A percentile compares a stretch with the other conserved stretches of the same genome.
phyloP scores from a whole-genome alignment of 2,888 invertebrate species.

The Aquatica leii region DNA sequence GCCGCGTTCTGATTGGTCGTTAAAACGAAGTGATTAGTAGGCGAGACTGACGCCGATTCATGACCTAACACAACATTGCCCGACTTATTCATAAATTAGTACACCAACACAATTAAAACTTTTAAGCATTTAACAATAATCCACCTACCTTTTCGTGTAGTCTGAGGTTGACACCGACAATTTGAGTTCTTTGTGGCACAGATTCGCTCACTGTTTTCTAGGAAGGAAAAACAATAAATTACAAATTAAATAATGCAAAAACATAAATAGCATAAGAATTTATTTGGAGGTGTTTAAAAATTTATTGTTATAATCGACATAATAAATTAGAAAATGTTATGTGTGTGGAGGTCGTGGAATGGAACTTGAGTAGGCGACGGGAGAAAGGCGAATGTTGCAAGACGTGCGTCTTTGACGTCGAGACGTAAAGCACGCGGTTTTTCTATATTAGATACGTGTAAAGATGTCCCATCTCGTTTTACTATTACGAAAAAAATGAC shows the following conservation, averaged over 20 bases:
- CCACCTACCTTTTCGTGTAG: constrained; percentile 1
- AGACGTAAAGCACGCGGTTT: constrained; percentile 44
- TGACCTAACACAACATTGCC: constrained; percentile 53
- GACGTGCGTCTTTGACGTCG: constrained; percentile 50
- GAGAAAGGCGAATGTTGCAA: constrained; percentile 54
- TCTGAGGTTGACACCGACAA: neutral
- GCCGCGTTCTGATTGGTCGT: constrained; percentile 49
- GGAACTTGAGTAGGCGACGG: constrained; percentile 45
- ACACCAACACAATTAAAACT: constrained; percentile 34
- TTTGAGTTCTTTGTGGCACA: constrained; percentile 11
- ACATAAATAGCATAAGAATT: constrained; percentile 12
- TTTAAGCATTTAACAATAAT: neutral
- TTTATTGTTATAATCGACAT: constrained; percentile 19
- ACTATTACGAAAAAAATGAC: constrained; percentile 6
- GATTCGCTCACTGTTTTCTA: constrained; percentile 26
- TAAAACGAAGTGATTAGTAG: constrained; percentile 49
- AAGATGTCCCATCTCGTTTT: constrained; percentile 24
- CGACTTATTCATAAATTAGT: constrained; percentile 52
- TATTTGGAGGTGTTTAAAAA: constrained; percentile 28
- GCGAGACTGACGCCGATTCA: constrained; percentile 47
- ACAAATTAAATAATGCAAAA: constrained; percentile 4
- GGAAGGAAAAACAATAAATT: constrained; percentile 15
- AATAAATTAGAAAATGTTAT: constrained; percentile 26
- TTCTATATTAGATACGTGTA: constrained; percentile 20
- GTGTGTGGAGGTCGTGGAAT: constrained; percentile 27